These are phyloP conservation scores for Andrena marginata DNA, from an alignment of 2,888 invertebrate genomes.

Conservation along the genomic window DNA sequence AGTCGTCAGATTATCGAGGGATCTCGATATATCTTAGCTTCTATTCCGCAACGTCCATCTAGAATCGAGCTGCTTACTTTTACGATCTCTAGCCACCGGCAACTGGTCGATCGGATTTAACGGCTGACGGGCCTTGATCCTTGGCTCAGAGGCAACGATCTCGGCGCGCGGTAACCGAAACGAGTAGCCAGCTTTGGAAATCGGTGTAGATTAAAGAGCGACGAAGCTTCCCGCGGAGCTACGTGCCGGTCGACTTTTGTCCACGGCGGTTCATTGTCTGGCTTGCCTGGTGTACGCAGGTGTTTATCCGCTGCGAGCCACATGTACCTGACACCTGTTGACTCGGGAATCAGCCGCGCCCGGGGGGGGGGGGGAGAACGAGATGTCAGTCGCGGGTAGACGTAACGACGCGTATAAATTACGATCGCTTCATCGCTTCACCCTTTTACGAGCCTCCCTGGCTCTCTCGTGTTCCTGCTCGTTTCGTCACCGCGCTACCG, in stretches of 20 bases:
- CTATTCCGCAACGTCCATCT: too few species aligned
- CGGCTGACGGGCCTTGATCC: too few species aligned
- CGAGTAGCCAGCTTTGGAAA: too few species aligned
- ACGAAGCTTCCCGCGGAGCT: neutral
- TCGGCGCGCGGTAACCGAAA: too few species aligned
- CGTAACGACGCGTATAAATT: constrained; percentile 60
- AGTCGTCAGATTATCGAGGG: too few species aligned
- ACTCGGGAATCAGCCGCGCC: constrained; percentile 44
- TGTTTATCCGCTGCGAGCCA: constrained; percentile 36
- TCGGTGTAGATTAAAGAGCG: too few species aligned
- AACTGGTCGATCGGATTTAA: neutral
- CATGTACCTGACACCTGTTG: constrained; percentile 68
- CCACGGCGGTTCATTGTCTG: constrained; percentile 28
- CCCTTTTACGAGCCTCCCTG: constrained; percentile 48
- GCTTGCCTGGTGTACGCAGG: constrained; percentile 29
- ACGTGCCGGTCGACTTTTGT: neutral
- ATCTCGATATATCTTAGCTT: too few species aligned
- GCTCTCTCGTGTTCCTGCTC: constrained; percentile 8
- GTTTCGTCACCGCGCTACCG: neutral
- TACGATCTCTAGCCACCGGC: neutral
- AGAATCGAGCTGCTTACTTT: too few species aligned
- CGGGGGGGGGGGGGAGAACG: constrained; percentile 55
- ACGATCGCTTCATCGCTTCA: constrained; percentile 46
- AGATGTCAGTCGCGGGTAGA: constrained; percentile 52
- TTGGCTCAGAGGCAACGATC: too few species aligned